phyloP scores from a whole-genome alignment of 2,797 vertebrate species.

The Thamnophis elegans region DNA sequence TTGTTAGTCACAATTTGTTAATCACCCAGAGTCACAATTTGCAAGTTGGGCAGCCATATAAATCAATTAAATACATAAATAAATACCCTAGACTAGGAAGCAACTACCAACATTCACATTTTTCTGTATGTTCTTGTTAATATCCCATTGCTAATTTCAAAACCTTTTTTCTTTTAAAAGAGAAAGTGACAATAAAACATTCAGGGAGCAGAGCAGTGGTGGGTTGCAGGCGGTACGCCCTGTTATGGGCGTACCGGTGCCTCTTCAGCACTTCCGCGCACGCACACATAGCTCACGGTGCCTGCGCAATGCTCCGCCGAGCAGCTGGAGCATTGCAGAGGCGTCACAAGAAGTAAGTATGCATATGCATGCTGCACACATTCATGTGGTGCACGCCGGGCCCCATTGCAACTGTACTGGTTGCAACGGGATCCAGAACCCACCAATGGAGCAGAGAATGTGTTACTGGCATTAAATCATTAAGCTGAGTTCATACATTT shows the following conservation, averaged over 20 bases:
- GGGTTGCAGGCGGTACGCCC: too few species aligned
- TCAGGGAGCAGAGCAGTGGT: neutral
- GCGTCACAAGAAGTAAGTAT: too few species aligned
- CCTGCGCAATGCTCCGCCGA: too few species aligned
- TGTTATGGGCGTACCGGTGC: too few species aligned
- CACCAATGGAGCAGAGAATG: neutral
- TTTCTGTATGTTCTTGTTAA: neutral
- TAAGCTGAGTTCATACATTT: neutral
- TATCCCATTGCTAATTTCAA: neutral
- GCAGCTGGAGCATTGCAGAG: too few species aligned
- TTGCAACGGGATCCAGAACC: too few species aligned
- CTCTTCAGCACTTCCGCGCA: too few species aligned
- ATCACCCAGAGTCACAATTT: neutral
- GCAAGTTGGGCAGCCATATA: neutral
- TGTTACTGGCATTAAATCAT: neutral
- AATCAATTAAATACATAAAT: neutral
- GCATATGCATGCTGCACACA: too few species aligned
- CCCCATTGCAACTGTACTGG: too few species aligned
- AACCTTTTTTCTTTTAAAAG: neutral
- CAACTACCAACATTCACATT: neutral
- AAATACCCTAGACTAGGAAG: neutral
- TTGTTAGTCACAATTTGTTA: neutral
- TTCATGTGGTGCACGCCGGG: too few species aligned
- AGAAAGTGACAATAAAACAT: neutral
- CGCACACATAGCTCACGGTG: too few species aligned